Percentiles rank a stretch among this genome's conserved stretches.
Evolutionary conservation across 2,797 vertebrate species (phyloP).

Genomic region (Taenioides sp.): DNA sequence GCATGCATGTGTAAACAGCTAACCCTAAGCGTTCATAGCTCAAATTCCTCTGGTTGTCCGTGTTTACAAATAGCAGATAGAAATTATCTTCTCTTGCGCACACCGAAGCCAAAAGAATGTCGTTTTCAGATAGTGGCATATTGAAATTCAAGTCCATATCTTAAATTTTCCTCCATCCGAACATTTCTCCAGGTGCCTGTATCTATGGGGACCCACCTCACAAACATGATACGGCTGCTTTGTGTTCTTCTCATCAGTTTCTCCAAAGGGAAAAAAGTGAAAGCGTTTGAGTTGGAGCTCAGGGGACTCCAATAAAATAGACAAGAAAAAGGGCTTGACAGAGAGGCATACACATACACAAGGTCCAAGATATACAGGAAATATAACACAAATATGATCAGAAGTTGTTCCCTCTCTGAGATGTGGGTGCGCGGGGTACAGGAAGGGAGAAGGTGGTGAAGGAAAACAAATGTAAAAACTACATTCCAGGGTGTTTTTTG

Average conservation of each 20-base stretch:
- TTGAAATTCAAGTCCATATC: slow-evolving; percentile 21
- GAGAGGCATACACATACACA: slow-evolving; percentile 18
- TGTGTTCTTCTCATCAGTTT: slow-evolving; percentile 12
- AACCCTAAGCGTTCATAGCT: slow-evolving; percentile 59
- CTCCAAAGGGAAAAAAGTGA: slow-evolving; percentile 8
- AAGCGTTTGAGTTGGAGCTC: slow-evolving; percentile 36
- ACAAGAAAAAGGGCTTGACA: slow-evolving; percentile 25
- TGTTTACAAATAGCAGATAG: slow-evolving; percentile 57
- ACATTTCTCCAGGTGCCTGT: slow-evolving; percentile 16
- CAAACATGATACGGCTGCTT: slow-evolving; percentile 1
- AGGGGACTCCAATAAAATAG: slow-evolving; percentile 30
- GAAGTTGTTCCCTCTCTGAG: slow-evolving; percentile 10
- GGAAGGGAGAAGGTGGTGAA: slow-evolving; percentile 7
- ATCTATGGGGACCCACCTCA: slow-evolving; percentile 7
- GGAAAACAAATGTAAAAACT: neutral
- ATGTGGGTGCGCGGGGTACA: slow-evolving; percentile 10
- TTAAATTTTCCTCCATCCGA: slow-evolving; percentile 6
- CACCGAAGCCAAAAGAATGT: slow-evolving; percentile 39
- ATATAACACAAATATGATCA: slow-evolving; percentile 26
- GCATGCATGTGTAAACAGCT: slow-evolving; percentile 52
- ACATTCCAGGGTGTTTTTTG: slow-evolving; percentile 5
- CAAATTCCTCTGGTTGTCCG: slow-evolving; percentile 49
- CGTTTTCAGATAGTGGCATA: slow-evolving; percentile 15
- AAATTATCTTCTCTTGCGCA: slow-evolving; percentile 20
- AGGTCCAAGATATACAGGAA: slow-evolving; percentile 32